phyloP scores from a whole-genome alignment of 2,113 vertebrate genomes.

The Paradisaea rubra region DNA sequence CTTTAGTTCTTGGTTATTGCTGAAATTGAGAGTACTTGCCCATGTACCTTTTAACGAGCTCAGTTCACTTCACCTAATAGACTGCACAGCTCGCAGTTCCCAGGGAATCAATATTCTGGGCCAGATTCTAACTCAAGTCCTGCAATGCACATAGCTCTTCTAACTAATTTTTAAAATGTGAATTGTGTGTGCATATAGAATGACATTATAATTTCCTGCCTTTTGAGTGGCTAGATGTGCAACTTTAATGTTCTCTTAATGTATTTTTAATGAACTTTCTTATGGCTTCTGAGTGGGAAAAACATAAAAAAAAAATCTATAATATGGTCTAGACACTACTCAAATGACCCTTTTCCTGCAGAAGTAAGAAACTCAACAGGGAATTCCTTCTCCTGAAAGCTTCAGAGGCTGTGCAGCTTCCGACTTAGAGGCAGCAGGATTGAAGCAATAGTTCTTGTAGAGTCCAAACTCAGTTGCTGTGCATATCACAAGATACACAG shows the following conservation, averaged over 20 bases:
- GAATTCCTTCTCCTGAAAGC: constrained; percentile 34
- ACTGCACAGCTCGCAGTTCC: background rate
- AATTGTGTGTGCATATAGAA: constrained; percentile 5
- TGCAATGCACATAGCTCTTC: background rate
- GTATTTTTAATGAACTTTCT: constrained; percentile 51
- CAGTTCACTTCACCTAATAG: constrained; percentile 34
- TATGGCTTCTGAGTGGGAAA: constrained; percentile 17
- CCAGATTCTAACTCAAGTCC: background rate
- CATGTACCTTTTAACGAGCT: constrained; percentile 44
- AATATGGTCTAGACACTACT: constrained; percentile 41
- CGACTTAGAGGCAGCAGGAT: background rate
- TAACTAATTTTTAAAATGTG: constrained; percentile 29
- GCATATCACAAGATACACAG: background rate
- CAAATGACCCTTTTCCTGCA: constrained; percentile 38
- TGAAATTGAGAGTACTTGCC: constrained; percentile 26
- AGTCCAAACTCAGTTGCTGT: constrained; percentile 29
- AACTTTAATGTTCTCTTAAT: constrained; percentile 43
- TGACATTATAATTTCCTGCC: constrained; percentile 34
- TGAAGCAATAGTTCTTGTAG: constrained; percentile 20
- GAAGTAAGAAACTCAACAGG: constrained; percentile 21
- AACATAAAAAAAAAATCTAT: constrained; percentile 7
- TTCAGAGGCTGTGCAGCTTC: background rate
- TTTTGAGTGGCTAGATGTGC: constrained; percentile 30
- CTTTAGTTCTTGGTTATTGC: constrained; percentile 42
- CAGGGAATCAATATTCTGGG: constrained; percentile 36